Evolutionary conservation across 1,140 invertebrate genomes (phyloP), one percentile per base, ranked within the genome.

Genomic region (Phymorhynchus buccinoides): DNA sequence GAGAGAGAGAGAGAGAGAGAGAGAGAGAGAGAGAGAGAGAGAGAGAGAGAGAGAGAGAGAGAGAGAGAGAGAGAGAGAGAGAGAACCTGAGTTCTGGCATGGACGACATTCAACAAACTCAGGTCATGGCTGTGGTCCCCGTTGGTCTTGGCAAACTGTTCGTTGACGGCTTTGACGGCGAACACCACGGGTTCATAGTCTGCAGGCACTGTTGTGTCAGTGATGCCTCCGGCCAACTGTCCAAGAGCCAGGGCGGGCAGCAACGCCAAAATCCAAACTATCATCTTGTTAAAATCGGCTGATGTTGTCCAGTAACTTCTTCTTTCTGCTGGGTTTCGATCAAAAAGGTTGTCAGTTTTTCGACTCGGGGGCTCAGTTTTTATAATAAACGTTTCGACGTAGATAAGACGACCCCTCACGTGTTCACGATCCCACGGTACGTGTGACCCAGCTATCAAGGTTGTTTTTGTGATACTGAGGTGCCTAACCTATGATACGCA

Each of bases 41-140:
- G 56, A 62, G 4, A 62, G 56, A 62, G 12, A 62, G 14, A 62
- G 12, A 62, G 56, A 9, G 12, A 9, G 56, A 62, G 1, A 62
- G 56, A 62, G 18, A 9, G 56, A 62, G 18, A 22, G 56, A 62
- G 4, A 1, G 6, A 62, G 1, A 9, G 56, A 62, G 16, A 62
- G 6, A 62, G 56, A n/a, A 81, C 80, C 80, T 81, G 80, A 39
- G 80, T 66, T n/a, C 32, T 56, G 80, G 80, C 80, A 1, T 41
- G 52, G 80, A 81, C 62, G 2, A 81, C 18, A 9, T 81, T 56
- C 32, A 41, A 16, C 32, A 81, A 48, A 35, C 6, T 4, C n/a
- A 56, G 32, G 3, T 37, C 4, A 14, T 62, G 48, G 48, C 48
- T 52, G 22, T 52, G 79, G 16, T 42, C 44, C 16, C 79, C 44